phyloP scores from a whole-genome alignment of 2,888 invertebrate genomes.

The Iphiclides podalirius region DNA sequence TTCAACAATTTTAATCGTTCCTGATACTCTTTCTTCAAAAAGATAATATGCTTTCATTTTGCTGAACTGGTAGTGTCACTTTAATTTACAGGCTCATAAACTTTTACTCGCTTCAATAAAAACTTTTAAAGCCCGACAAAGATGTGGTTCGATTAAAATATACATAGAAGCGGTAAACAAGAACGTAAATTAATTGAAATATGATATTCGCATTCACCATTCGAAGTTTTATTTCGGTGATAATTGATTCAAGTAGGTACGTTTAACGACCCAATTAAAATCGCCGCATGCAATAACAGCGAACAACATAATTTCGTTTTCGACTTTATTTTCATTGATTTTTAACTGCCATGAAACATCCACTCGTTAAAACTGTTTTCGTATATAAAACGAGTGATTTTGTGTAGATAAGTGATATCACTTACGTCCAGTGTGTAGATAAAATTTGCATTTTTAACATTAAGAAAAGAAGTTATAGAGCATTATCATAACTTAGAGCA shows the following conservation, averaged over 20 bases:
- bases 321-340: slow-evolving; percentile 6
- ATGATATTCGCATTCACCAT: slow-evolving; percentile 22
- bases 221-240: slow-evolving; percentile 5
- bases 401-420: slow-evolving; percentile 7
- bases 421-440: not conserved
- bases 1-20: too few relatives aligned
- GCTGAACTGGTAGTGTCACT: slow-evolving; percentile 7
- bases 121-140: slow-evolving; percentile 1
- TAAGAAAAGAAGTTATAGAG: not conserved
- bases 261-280: slow-evolving; percentile 13
- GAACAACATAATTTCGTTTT: slow-evolving; percentile 5
- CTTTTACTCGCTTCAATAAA: slow-evolving; percentile 11
- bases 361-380: slow-evolving; percentile 9
- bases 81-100: slow-evolving; percentile 11
- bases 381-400: slow-evolving; percentile 5
- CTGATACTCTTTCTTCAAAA: too few relatives aligned
- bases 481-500: not conserved
- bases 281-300: not conserved
- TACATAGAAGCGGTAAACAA: slow-evolving; percentile 14
- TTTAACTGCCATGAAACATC: slow-evolving; percentile 4
- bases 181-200: slow-evolving; percentile 20
- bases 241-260: slow-evolving; percentile 10
- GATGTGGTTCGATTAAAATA: slow-evolving; percentile 8
- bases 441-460: not conserved
- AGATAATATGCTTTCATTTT: too few relatives aligned